Percentiles rank a stretch among this genome's conserved stretches.
These are phyloP conservation scores for Centroberyx gerrardi DNA, from an alignment of 2,797 vertebrate species.

Conservation along the genomic window DNA sequence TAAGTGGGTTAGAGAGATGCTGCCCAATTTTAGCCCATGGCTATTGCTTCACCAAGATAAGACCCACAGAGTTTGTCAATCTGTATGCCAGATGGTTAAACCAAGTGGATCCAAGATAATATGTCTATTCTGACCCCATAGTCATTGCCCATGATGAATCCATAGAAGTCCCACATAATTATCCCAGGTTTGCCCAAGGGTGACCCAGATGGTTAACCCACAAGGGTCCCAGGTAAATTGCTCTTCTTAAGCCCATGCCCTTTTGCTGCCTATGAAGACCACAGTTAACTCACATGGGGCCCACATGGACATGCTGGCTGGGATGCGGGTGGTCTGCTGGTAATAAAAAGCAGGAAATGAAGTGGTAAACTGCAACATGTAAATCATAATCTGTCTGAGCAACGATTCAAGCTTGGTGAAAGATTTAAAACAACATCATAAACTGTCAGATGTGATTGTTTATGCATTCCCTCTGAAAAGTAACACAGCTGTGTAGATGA, in stretches of 20 bases:
- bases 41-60: background rate
- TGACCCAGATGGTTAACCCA: conserved; percentile 27
- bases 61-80: background rate
- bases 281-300: conserved; percentile 30
- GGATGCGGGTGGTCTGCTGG: conserved; percentile 30
- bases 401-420: conserved; percentile 56
- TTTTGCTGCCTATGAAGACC: conserved; percentile 13
- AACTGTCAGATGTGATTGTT: conserved; percentile 43
- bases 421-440: conserved; percentile 57
- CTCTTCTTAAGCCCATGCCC: conserved; percentile 29
- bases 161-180: conserved; percentile 23
- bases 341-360: conserved; percentile 46
- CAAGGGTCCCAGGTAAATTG: conserved; percentile 40
- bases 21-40: background rate
- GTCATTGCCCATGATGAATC: conserved; percentile 27
- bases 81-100: background rate
- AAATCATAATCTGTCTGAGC: conserved; percentile 61
- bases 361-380: conserved; percentile 60
- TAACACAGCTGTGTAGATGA: conserved; percentile 18
- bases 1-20: background rate
- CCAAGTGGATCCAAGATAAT: conserved; percentile 6
- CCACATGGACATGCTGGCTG: conserved; percentile 21
- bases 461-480: conserved; percentile 29
- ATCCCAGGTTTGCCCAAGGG: conserved; percentile 23
- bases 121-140: conserved; percentile 22